These are phyloP conservation scores for Pelusios castaneus DNA, from an alignment of 2,113 vertebrate genomes.

Conservation along the genomic window DNA sequence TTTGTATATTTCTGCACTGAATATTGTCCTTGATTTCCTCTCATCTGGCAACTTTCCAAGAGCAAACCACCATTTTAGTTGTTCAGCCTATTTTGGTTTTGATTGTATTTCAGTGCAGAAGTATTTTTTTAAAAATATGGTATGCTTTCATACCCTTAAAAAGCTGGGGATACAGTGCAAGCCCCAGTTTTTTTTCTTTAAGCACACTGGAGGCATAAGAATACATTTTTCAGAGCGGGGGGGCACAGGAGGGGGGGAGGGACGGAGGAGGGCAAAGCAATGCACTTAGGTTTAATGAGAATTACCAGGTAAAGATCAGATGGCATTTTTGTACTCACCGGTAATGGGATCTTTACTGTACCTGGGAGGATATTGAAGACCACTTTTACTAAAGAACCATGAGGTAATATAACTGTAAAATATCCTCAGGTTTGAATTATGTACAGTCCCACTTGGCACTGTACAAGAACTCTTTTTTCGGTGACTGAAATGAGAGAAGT, in stretches of 20 bases:
- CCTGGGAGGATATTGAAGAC: neutral
- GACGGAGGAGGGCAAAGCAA: constrained; percentile 17
- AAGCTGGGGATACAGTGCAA: constrained; percentile 22
- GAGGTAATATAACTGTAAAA: constrained; percentile 39
- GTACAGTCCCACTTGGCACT: constrained; percentile 3
- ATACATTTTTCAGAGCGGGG: constrained; percentile 43
- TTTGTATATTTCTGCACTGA: constrained; percentile 28
- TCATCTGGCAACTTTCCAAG: constrained; percentile 40
- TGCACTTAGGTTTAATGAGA: constrained; percentile 40
- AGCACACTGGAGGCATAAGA: constrained; percentile 27
- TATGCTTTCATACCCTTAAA: constrained; percentile 24
- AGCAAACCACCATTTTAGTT: constrained; percentile 11
- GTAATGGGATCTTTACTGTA: constrained; percentile 49
- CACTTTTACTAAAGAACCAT: constrained; percentile 44
- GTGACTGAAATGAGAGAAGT: constrained; percentile 38
- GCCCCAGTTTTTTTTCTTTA: neutral
- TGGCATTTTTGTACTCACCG: neutral
- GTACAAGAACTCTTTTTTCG: constrained; percentile 14
- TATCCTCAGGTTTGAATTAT: constrained; percentile 35
- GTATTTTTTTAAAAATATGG: constrained; percentile 36
- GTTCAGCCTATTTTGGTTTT: constrained; percentile 47
- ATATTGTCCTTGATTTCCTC: constrained; percentile 1
- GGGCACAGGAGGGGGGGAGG: too few relatives aligned
- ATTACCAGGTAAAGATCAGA: neutral
- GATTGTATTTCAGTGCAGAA: constrained; percentile 11